A percentile compares a stretch with the other conserved stretches of the same genome.
phyloP scores from a whole-genome alignment of 1,140 invertebrate species.

The Halesus radiatus region DNA sequence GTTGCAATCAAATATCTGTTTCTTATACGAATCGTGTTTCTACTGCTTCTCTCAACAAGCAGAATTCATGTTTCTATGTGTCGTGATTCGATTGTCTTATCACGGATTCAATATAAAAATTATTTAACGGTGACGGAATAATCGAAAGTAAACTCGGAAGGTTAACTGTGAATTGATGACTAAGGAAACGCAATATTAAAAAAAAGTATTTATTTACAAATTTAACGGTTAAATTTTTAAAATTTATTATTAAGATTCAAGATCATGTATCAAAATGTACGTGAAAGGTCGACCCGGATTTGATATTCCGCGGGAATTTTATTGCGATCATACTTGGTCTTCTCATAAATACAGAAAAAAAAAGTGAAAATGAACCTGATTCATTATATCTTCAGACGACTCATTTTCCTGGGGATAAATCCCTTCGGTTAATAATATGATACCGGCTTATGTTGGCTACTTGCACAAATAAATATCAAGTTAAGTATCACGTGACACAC shows the following conservation, averaged over 20 bases:
- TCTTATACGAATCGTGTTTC: conserved; percentile 1
- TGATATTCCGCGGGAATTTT: too few species aligned
- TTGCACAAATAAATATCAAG: too few species aligned
- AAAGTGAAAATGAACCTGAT: too few species aligned
- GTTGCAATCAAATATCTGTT: neutral
- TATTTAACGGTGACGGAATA: conserved; percentile 30
- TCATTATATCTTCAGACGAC: too few species aligned
- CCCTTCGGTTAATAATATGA: too few species aligned
- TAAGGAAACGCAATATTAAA: conserved; percentile 14
- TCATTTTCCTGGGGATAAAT: too few species aligned
- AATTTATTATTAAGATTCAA: neutral
- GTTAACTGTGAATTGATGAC: conserved; percentile 10
- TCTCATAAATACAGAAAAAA: too few species aligned
- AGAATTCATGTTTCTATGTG: conserved; percentile 19
- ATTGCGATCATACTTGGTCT: too few species aligned
- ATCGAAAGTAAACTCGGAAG: conserved; percentile 24
- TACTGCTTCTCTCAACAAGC: conserved; percentile 8
- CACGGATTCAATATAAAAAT: conserved; percentile 34
- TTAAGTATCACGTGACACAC: conserved; percentile 8
- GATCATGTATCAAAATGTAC: neutral
- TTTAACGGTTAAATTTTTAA: conserved; percentile 1
- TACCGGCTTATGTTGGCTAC: too few species aligned
- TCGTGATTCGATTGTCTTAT: conserved; percentile 33
- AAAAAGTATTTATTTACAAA: neutral
- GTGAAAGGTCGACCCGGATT: neutral